Percentiles rank a stretch among this genome's conserved stretches.
phyloP scores from a whole-genome alignment of 2,113 vertebrate genomes.

The Corythaixoides concolor region DNA sequence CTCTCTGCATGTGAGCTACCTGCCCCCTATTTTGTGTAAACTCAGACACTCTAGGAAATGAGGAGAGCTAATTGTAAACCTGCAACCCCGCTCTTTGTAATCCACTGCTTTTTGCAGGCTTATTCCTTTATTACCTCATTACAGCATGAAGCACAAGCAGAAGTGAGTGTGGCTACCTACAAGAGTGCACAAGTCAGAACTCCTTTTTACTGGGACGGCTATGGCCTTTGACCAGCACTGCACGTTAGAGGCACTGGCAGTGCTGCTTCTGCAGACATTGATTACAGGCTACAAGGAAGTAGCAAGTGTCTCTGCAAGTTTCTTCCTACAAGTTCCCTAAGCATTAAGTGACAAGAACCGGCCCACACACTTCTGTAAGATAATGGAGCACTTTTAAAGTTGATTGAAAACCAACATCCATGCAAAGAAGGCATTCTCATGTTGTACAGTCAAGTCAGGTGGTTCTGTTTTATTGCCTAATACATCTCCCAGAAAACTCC shows the following conservation, averaged over 20 bases:
- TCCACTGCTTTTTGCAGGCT: not conserved
- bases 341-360: not conserved
- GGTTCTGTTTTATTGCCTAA: not conserved
- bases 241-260: not conserved
- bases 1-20: not conserved
- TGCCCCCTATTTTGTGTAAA: not conserved
- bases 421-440: not conserved
- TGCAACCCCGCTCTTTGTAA: not conserved
- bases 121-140: not conserved
- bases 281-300: not conserved
- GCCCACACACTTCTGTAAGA: not conserved
- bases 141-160: not conserved
- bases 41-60: not conserved
- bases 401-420: not conserved
- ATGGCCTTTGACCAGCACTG: not conserved
- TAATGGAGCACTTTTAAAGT: not conserved
- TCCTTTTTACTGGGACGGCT: not conserved
- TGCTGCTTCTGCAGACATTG: not conserved
- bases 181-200: not conserved
- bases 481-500: not conserved
- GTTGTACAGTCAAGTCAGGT: not conserved
- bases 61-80: not conserved
- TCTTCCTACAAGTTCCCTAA: not conserved
- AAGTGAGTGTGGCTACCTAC: not conserved
- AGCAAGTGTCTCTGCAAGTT: not conserved